Percentiles rank a stretch among this genome's conserved stretches.
These are phyloP conservation scores for Halcyon senegalensis DNA, from an alignment of 2,113 vertebrate genomes.

Conservation along the genomic window DNA sequence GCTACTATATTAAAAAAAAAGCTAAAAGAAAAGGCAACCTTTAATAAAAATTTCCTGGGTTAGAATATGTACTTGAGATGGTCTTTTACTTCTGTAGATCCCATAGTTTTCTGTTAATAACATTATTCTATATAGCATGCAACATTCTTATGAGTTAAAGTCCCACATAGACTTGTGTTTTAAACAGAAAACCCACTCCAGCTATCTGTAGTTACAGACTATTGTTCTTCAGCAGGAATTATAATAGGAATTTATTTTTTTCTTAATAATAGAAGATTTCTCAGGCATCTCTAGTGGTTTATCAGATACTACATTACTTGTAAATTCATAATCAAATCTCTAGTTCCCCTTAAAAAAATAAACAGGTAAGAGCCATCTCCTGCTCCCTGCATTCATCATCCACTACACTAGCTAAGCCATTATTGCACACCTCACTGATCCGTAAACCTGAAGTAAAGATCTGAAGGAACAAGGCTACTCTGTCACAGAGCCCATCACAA, in stretches of 20 bases:
- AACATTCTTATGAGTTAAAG: neutral
- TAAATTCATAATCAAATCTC: neutral
- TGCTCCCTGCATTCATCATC: neutral
- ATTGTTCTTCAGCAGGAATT: neutral
- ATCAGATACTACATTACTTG: neutral
- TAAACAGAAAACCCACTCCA: neutral
- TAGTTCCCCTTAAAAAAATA: neutral
- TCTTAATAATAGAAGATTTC: neutral
- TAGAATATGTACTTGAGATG: neutral
- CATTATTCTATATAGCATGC: neutral
- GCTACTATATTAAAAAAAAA: neutral
- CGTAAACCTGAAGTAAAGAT: neutral
- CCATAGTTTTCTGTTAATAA: neutral
- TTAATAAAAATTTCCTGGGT: neutral
- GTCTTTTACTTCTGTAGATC: neutral
- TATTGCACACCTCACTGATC: neutral
- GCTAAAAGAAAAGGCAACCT: neutral
- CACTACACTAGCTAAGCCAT: neutral
- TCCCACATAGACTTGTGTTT: neutral
- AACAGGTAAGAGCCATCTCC: neutral
- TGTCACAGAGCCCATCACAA: neutral
- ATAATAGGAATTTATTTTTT: neutral
- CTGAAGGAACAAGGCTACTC: neutral
- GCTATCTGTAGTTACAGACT: neutral
- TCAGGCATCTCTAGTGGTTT: neutral